phyloP scores from a whole-genome alignment of 2,797 vertebrate genomes.

The Galago senegalensis region DNA sequence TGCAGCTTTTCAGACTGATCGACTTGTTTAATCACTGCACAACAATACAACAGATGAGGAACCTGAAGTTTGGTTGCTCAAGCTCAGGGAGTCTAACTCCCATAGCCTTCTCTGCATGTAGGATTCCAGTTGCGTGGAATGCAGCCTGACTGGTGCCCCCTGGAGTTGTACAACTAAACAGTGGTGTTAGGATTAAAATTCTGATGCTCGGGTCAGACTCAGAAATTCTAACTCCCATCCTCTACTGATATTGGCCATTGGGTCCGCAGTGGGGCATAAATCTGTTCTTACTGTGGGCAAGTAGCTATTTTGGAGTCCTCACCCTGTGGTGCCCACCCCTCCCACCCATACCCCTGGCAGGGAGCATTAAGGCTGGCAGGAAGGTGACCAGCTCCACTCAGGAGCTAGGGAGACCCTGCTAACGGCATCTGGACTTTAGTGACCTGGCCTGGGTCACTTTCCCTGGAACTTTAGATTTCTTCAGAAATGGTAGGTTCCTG shows the following conservation, averaged over 20 bases:
- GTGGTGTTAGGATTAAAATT: not conserved
- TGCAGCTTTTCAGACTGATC: not conserved
- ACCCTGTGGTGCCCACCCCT: not conserved
- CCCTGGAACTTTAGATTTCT: not conserved
- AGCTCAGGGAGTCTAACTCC: no score
- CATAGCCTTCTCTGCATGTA: accelerated
- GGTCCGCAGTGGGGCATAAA: not conserved
- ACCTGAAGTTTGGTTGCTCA: not conserved
- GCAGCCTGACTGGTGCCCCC: not conserved
- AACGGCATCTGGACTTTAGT: no score
- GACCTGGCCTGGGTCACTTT: not conserved
- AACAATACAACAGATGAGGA: not conserved
- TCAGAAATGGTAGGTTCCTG: not conserved
- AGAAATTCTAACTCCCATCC: not conserved
- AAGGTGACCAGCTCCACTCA: not conserved
- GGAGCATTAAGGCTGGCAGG: accelerated
- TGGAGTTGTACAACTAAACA: not conserved
- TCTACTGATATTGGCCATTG: not conserved
- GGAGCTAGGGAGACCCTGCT: not conserved
- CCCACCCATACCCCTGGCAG: not conserved
- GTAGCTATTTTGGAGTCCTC: not conserved
- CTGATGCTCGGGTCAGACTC: not conserved
- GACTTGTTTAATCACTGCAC: not conserved
- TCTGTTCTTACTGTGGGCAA: not conserved
- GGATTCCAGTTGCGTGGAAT: not conserved